phyloP scores from a whole-genome alignment of 2,797 vertebrate genomes.

The Momotus momota region DNA sequence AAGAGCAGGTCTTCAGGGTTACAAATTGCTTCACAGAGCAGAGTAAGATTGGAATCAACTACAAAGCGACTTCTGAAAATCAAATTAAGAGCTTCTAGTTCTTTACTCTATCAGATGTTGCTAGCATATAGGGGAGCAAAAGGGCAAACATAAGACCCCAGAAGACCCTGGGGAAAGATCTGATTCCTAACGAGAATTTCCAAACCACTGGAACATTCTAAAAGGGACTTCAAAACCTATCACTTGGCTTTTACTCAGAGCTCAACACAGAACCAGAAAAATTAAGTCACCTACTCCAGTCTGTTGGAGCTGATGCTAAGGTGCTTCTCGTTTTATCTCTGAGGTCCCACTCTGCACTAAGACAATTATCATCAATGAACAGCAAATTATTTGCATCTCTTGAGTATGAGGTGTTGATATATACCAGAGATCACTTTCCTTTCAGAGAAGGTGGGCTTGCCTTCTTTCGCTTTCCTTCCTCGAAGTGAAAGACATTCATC shows the following conservation, averaged over 20 bases:
- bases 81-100: neutral
- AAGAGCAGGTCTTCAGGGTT: neutral
- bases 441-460: neutral
- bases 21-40: neutral
- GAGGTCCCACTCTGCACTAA: neutral
- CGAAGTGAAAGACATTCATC: neutral
- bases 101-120: neutral
- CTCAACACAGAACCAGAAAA: neutral
- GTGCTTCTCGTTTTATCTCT: neutral
- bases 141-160: neutral
- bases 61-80: neutral
- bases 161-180: neutral
- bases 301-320: neutral
- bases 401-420: neutral
- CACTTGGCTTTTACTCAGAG: neutral
- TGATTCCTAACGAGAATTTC: neutral
- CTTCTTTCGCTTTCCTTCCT: neutral
- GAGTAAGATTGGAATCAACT: neutral
- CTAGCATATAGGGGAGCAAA: neutral
- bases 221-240: neutral
- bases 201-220: neutral
- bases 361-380: neutral
- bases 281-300: neutral
- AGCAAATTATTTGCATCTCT: neutral
- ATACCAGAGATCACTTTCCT: neutral